Conservation (phyloP, 1,140 invertebrate genomes). For the Mya arenaria region DNA sequence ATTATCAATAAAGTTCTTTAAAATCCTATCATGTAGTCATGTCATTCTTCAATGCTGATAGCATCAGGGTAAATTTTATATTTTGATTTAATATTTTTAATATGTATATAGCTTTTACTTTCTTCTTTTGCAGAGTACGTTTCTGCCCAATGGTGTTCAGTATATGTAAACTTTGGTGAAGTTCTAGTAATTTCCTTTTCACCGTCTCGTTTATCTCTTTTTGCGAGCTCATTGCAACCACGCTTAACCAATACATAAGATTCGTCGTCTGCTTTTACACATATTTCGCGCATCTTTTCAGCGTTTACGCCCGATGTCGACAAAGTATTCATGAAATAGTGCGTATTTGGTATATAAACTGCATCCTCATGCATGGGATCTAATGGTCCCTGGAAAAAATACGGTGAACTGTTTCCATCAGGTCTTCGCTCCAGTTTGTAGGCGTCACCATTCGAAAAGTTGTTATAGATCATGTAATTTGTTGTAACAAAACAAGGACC, state of each 20-base stretch:
- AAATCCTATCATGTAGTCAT: neutral
- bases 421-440: neutral
- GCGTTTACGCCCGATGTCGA: conserved; percentile 4
- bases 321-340: conserved; percentile 70
- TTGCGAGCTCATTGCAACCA: neutral
- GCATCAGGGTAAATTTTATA: neutral
- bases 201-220: neutral
- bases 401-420: conserved; percentile 41
- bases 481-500: conserved; percentile 62
- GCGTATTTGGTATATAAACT: conserved; percentile 65
- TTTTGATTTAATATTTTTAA: neutral
- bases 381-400: conserved; percentile 47
- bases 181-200: neutral
- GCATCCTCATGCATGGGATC: conserved; percentile 35
- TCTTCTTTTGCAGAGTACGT: neutral
- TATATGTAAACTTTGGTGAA: neutral
- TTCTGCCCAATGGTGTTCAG: neutral
- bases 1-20: neutral
- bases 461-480: conserved; percentile 60
- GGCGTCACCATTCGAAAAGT: neutral
- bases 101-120: neutral
- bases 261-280: neutral
- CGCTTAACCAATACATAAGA: neutral
- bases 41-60: neutral
- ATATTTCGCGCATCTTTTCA: conserved; percentile 48